Evolutionary conservation across 2,797 vertebrate genomes (phyloP), one percentile per base, ranked within the genome.

Genomic region (Diplodus puntazzo): DNA sequence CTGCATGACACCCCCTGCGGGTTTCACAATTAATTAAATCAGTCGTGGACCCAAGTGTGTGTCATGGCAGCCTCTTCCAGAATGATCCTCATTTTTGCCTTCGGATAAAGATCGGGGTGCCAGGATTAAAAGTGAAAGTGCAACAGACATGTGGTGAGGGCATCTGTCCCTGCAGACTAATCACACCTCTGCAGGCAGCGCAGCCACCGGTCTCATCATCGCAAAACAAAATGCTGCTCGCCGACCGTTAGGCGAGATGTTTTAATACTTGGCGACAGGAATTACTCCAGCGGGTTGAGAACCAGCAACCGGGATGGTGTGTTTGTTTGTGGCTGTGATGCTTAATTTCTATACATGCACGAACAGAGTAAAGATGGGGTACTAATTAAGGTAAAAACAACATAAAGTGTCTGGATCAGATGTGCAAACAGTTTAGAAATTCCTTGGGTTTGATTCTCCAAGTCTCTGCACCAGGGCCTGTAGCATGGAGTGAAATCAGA

Each of bases 1-100:
- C 88, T 82, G 85, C 83, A 78, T 68, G 87, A 85, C 88, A 88
- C 75, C 77, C 34, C 75, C 84, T 62, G 78, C 77, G 77, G 77
- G 83, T 84, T 77, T 88, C 88, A 79, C 86, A 46, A 85, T 91
- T 92, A 90, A 92, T 92, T 91, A 89, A 91, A 90, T 91, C 87
- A 87, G 75, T 67, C 72, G 83, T 77, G 84, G 85, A 87, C 82
- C 79, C 85, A 71, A 25, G 34, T 39, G 77, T 75, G 89, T 91
- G 90, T 85, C 86, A 90, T 69, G 68, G 12, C 79, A 62, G 77
- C 59, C 69, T 78, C 76, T 74, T 78, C 67, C 63, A 72, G 67
- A 68, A 52, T 80, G 67, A 67, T 81, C 80, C 83, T 78, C 39
- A 43, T 72, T 76, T 85, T 73, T 82, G 83, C 83, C 80, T 82